phyloP scores from a whole-genome alignment of 2,113 vertebrate species.

The Trochalopteron elliotii region DNA sequence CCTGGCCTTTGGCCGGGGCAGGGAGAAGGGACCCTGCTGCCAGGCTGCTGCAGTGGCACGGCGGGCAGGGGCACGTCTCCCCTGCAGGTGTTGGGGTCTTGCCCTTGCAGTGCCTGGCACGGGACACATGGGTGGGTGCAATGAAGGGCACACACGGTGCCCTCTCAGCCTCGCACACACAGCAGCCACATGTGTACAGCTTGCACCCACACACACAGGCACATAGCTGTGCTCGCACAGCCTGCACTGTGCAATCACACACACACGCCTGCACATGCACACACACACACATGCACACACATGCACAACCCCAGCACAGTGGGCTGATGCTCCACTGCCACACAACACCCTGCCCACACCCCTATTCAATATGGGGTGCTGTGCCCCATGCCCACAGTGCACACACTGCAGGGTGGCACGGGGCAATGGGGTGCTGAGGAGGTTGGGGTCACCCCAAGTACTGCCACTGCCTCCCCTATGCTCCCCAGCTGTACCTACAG shows the following conservation, averaged over 20 bases:
- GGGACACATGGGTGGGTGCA: accelerated
- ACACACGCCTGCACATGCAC: neutral
- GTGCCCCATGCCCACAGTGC: neutral
- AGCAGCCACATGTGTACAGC: accelerated
- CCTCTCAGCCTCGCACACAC: neutral
- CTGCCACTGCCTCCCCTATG: neutral
- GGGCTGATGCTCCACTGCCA: neutral
- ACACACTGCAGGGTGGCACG: accelerated
- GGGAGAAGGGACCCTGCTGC: neutral
- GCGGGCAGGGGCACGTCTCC: neutral
- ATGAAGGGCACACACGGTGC: neutral
- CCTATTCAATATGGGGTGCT: accelerated
- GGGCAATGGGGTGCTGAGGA: neutral
- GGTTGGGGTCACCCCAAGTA: accelerated
- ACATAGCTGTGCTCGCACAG: accelerated
- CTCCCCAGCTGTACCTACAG: neutral
- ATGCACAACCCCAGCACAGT: accelerated
- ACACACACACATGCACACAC: accelerated
- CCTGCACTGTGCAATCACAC: neutral
- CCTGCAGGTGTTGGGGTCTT: neutral
- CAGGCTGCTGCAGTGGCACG: neutral
- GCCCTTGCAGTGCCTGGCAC: neutral
- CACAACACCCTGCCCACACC: neutral
- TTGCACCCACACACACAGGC: accelerated
- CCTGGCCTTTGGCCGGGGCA: neutral